Base-by-base conservation (phyloP, 2,113 vertebrate genomes). In the Hydrochoerus hydrochaeris region DNA sequence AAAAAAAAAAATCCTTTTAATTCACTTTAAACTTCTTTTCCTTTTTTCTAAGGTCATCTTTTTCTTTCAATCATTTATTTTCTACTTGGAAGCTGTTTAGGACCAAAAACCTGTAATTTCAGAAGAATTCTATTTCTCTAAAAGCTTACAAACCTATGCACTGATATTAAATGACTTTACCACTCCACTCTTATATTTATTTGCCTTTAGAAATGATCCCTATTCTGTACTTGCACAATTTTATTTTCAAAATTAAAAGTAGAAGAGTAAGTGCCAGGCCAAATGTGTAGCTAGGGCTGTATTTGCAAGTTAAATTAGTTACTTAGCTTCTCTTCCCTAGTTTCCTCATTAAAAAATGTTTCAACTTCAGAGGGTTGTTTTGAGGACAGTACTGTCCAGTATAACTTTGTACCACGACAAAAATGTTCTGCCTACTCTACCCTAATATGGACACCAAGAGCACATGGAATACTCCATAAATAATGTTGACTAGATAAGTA, bases 211-310 rank as follows among this genome's bases (percentile, higher is more conserved):
- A 95, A 94, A 41, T 57, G 54, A 19, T 41, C 28, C 16, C 20
- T 62, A 44, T 63, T 91, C 32, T 65, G 2, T 85, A 83, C 32
- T 91, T 90, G 3, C 28, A 41, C 9, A 65, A 22, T 88, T 94
- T 83, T 14, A 71, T 52, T 88, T 96, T 93, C 80, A 30, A 77
- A 91, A 62, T n/a, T 38, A 49, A 77, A 95, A 89, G 90, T 24
- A 88, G 49, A 32, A 52, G 58, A 84, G 85, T 44, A 38, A 44
- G 32, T 73, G 4, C 62, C 41, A 71, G 57, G 3, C 22, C 32
- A 67, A 67, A 16, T 75, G 62, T 90, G 9, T 54, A 77, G 91
- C 24, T 87, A 90, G 14, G 44, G 75, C 5, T 88, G 35, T 3
- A 19, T 83, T 90, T 95, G 85, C 65, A 92, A 92, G 2, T 58